Evolutionary conservation across 2,797 vertebrate species (phyloP).

Genomic region (Spheniscus humboldti): DNA sequence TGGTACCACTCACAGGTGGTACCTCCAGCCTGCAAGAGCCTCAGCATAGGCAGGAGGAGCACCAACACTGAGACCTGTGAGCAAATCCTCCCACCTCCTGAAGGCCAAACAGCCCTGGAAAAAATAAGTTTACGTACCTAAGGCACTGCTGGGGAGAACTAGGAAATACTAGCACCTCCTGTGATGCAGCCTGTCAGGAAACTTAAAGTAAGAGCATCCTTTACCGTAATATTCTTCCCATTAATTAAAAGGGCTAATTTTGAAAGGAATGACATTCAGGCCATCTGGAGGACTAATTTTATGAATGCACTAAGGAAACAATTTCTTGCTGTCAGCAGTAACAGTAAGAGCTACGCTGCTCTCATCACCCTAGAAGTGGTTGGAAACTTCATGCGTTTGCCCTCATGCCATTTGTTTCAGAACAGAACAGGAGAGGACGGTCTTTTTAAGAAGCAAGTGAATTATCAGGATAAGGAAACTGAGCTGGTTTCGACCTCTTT

Average conservation of each 20-base stretch:
- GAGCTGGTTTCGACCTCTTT: not conserved
- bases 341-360: not conserved
- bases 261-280: not conserved
- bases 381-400: not conserved
- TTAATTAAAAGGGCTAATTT: not conserved
- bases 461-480: not conserved
- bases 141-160: not conserved
- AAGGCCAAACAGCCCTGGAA: not conserved
- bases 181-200: not conserved
- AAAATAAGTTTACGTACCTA: not conserved
- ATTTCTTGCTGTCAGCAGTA: not conserved
- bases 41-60: not conserved
- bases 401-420: not conserved
- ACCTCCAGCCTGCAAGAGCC: not conserved
- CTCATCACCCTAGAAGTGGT: not conserved
- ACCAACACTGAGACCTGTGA: not conserved
- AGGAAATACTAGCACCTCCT: not conserved
- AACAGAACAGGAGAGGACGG: fast-evolving
- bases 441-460: not conserved
- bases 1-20: not conserved
- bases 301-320: not conserved
- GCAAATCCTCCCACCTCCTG: not conserved
- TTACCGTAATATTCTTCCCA: not conserved
- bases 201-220: not conserved
- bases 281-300: not conserved